Base-by-base conservation (phyloP, 2,888 invertebrate species). In the Troides helena region DNA sequence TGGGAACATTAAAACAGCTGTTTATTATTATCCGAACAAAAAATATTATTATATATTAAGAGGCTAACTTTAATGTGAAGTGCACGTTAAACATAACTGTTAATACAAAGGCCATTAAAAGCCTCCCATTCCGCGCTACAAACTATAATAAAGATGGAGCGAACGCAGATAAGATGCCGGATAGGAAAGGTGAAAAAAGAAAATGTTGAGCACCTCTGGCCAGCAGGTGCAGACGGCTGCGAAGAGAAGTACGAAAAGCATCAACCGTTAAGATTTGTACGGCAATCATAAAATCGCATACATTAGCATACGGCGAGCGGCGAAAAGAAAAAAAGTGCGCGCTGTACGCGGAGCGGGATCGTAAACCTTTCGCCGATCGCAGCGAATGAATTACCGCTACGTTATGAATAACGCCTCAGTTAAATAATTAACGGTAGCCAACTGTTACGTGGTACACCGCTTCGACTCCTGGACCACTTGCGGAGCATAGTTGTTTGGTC, bases 261-360 rank as follows among this genome's bases (percentile, higher is more conserved):
- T 70, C 74, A 73, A 75, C 75, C 76, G 75, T 79, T 76, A 77
- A 77, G 74, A 81, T 81, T 81, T 79, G 80, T 81, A 76, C 74
- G 73, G 74, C 76, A 77, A 78, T 77, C 78, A 80, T 84, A 77
- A 78, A 80, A 77, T 77, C 67, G 75, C 75, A 73, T 66, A 68
- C 74, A 85, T 83, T 83, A 82, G 76, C 84, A 84, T 82, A 82
- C 74, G 76, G 72, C 72, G 74, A 74, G 77, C 65, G 61, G 76
- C 74, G 82, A 82, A 53, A 43, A 43, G 7, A 39, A 21, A 21
- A 30, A 84, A 82, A 77, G 72, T 73, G 68, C 70, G 72, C 72
- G 74, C 74, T 73, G 80, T 79, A 79, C 78, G 79, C 79, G 74
- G 72, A 74, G 72, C 74, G 63, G 77, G 80, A 79, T 76, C 78